Base-by-base conservation (phyloP, 2,113 vertebrate genomes). In the Callospermophilus lateralis region DNA sequence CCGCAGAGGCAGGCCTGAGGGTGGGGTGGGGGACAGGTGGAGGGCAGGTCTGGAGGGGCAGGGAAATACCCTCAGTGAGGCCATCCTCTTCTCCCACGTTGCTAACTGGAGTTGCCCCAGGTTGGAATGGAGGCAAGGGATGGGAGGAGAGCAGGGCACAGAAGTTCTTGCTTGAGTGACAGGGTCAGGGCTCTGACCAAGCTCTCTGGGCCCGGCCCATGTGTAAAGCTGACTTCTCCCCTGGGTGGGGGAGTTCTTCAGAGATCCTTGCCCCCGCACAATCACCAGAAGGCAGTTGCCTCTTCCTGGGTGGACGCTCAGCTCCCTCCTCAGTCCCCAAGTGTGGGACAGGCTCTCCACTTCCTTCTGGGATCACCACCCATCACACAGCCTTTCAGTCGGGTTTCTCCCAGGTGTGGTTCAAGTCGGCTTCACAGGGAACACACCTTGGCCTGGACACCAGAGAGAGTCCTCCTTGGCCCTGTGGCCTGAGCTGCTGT, bases 51-150 rank as follows among this genome's bases (percentile, higher is more conserved):
- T 77, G 55, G 55, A 81, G 37, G 58, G 20, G 3, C 9, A 55
- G 4, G 32, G 37, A 15, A 34, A 4, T 24, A 15, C 77, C 15
- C 1, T 67, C 11, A 0, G 19, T 1, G 0, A 22, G 3, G 26
- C 28, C 53, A 22, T n/a, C 39, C 51, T 72, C 37, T 26, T 61
- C 22, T 61, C 73, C 68, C 8, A 24, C 45, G 8, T 34, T 45
- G 61, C 73, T 72, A 24, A 10, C 28, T 45, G 3, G 45, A 39
- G 42, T 32, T 30, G n/a, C 24, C 42, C 34, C 12, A 39, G 63
- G 86, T 42, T 63, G 26, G 17, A 77, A 53, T 2, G 48, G 24
- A 20, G 1, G 39, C 17, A 24, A 42, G 32, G 48, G 28, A 74
- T n/a, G 65, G 20, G 13, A 15, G 30, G 42, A 63, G 32, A 8